Base-by-base conservation (phyloP, 2,888 invertebrate species). In the Tetranychus truncatus region DNA sequence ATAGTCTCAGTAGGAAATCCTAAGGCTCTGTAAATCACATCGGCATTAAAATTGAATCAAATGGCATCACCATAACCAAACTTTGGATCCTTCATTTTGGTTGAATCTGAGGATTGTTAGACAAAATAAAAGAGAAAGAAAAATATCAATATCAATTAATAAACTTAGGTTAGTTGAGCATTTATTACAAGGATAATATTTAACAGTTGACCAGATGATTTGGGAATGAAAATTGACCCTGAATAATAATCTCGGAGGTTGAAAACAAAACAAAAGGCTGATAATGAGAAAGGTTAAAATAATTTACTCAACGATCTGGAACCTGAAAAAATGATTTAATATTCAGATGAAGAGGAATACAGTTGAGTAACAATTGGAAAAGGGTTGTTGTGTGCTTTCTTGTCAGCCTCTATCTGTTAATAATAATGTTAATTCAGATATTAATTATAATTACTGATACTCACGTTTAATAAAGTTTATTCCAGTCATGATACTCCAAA, bases 401-500 rank as follows among this genome's bases (percentile, higher is more conserved):
- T 34, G 34, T 34, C 3, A 3, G 34, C 5, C 34, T 34, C 34
- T 34, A 34, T 34, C 34, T 34, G 34, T 71, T 8, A 34, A 34
- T 34, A 34, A 34, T 34, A 34, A 34, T 34, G 55, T 9, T 55
- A 67, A 18, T n/a, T 11, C n/a, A 67, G 24, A 18, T 67, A 67
- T 67, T 67, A 67, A 67, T 67, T 24, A n/a, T 21, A 67, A 20
- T 67, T 67, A 67, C 15, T 21, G n/a, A 67, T 67, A 24, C 75
- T 21, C 73, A 72, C 77, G 77, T 72, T 84, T 83, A 66, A 84
- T 82, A 80, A 84, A 84, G 77, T 82, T 82, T 80, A 84, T 82
- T 9, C 84, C 84, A 84, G 84, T 84, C 71, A 83, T 80, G 73
- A 84, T 83, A 76, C 84, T 84, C 85, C 85, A 85, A 65, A 85